Percentiles rank a stretch among this genome's conserved stretches.
Evolutionary conservation across 2,113 vertebrate genomes (phyloP).

Genomic region (Cromileptes altivelis): DNA sequence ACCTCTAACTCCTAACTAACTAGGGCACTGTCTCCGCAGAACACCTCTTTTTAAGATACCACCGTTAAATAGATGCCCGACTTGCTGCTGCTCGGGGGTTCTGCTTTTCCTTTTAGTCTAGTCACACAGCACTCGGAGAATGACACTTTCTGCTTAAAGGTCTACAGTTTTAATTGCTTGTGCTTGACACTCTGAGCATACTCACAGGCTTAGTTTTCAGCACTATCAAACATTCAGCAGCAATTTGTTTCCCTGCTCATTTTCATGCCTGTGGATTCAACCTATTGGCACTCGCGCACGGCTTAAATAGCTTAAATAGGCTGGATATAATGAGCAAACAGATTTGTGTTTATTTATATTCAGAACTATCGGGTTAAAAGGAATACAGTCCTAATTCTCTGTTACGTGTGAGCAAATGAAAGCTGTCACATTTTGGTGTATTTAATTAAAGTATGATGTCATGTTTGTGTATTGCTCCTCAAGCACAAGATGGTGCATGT

Average conservation of each 20-base stretch:
- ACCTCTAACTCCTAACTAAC: slow-evolving; percentile 61
- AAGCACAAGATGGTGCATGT: neutral
- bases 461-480: neutral
- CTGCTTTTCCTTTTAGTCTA: neutral
- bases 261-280: slow-evolving; percentile 38
- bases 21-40: slow-evolving; percentile 10
- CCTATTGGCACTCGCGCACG: slow-evolving; percentile 10
- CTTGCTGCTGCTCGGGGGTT: neutral
- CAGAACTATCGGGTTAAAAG: neutral
- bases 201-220: slow-evolving; percentile 26
- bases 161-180: slow-evolving; percentile 56
- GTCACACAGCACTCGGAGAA: slow-evolving; percentile 10
- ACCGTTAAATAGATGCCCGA: slow-evolving; percentile 40
- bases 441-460: slow-evolving; percentile 1
- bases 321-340: slow-evolving; percentile 25
- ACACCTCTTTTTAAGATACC: slow-evolving; percentile 17
- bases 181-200: slow-evolving; percentile 39
- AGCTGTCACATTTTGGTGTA: neutral
- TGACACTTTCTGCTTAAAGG: slow-evolving; percentile 43
- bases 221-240: slow-evolving; percentile 23
- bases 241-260: slow-evolving; percentile 39
- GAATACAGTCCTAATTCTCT: neutral
- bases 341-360: slow-evolving; percentile 38
- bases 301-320: slow-evolving; percentile 30
- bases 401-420: neutral